phyloP scores from a whole-genome alignment of 1,140 invertebrate genomes.

The Bombus confusus region DNA sequence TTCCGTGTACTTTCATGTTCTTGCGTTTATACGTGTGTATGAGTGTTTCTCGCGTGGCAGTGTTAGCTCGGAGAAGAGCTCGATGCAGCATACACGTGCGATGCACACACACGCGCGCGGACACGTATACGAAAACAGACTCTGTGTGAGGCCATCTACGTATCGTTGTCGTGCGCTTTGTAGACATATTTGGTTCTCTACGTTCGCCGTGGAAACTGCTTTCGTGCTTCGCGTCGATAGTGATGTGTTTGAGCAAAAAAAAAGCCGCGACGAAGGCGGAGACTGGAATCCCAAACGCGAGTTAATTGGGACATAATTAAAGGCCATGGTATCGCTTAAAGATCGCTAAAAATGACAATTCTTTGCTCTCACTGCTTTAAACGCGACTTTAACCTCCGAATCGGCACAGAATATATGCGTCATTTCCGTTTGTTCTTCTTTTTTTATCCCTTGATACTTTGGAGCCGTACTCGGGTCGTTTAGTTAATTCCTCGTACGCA shows the following conservation, averaged over 20 bases:
- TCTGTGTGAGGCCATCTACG: neutral
- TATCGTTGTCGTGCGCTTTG: constrained; percentile 31
- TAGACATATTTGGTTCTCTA: constrained; percentile 40
- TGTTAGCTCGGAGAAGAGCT: neutral
- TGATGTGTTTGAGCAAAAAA: constrained; percentile 37
- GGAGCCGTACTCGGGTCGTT: neutral
- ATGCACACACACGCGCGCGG: accelerated
- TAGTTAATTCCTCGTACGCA: neutral
- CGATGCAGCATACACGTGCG: constrained; percentile 14
- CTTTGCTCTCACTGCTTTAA: constrained; percentile 11
- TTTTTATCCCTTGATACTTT: neutral
- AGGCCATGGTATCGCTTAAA: constrained; percentile 12
- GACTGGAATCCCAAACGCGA: neutral
- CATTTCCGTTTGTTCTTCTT: neutral
- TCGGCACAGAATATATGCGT: constrained; percentile 2
- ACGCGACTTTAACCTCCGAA: neutral
- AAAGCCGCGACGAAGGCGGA: neutral
- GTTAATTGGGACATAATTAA: constrained; percentile 52
- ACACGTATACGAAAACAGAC: too few relatives aligned
- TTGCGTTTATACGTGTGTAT: too few relatives aligned
- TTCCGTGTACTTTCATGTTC: neutral
- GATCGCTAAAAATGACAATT: constrained; percentile 32
- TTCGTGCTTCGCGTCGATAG: constrained; percentile 34
- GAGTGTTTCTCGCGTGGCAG: neutral
- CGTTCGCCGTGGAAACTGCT: constrained; percentile 31